Percentiles rank a stretch among this genome's conserved stretches.
Evolutionary conservation across 2,888 invertebrate genomes (phyloP).

Genomic region (Cremastinae sp.): DNA sequence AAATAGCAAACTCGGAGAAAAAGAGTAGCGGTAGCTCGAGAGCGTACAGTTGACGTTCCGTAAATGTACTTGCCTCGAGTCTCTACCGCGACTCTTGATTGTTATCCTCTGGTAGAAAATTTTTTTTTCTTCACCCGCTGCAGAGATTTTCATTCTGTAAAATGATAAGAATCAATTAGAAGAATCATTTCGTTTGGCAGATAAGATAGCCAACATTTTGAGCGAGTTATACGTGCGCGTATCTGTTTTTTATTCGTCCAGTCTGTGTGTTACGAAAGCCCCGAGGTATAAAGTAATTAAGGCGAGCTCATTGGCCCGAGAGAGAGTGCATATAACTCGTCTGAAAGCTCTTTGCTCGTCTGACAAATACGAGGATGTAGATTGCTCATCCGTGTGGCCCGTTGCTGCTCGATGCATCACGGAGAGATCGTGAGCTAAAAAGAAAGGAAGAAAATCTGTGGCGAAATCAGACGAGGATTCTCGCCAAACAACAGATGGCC

Average conservation of each 20-base stretch:
- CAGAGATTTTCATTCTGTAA: too few species aligned
- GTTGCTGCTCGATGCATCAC: slow-evolving; percentile 24
- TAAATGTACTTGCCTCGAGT: too few species aligned
- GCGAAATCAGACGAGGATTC: slow-evolving; percentile 10
- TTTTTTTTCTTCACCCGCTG: too few species aligned
- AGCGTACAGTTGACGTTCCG: too few species aligned
- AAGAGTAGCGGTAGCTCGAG: too few species aligned
- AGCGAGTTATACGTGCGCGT: slow-evolving; percentile 19
- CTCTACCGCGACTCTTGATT: too few species aligned
- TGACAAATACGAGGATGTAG: slow-evolving; percentile 20
- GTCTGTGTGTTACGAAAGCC: slow-evolving; percentile 36
- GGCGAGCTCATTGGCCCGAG: slow-evolving; percentile 44
- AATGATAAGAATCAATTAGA: too few species aligned
- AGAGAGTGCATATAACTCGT: not conserved
- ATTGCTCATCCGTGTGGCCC: slow-evolving; percentile 17
- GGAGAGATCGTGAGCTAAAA: slow-evolving; percentile 22
- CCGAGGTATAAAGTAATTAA: slow-evolving; percentile 54
- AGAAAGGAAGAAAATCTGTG: slow-evolving; percentile 26
- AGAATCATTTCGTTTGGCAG: too few species aligned
- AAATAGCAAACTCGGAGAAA: too few species aligned
- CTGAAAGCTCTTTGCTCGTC: slow-evolving; percentile 25
- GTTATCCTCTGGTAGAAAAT: too few species aligned
- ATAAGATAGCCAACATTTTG: not conserved
- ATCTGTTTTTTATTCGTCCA: slow-evolving; percentile 32
- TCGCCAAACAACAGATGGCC: slow-evolving; percentile 53